phyloP scores from a whole-genome alignment of 2,797 vertebrate genomes.

The Balearica regulorum region DNA sequence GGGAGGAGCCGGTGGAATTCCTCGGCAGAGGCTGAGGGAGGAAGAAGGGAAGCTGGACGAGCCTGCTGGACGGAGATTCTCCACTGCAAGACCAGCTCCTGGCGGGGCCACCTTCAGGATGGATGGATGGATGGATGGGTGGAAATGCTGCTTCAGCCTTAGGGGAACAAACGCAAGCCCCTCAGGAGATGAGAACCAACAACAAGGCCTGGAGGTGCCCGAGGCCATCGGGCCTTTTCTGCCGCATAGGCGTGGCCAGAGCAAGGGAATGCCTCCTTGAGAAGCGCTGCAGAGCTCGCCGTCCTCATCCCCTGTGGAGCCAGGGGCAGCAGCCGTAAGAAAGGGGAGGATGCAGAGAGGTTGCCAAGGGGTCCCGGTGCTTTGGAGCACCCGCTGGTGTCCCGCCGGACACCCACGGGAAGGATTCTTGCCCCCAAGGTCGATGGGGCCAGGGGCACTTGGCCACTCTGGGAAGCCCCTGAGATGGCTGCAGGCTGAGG shows the following conservation, averaged over 20 bases:
- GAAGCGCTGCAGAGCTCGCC: neutral
- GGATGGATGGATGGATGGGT: neutral
- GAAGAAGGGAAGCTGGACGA: neutral
- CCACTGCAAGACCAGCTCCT: neutral
- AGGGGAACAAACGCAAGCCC: neutral
- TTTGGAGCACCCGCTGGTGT: no score
- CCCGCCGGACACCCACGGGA: no score
- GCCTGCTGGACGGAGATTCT: neutral
- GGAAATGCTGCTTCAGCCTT: neutral
- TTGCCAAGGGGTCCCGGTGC: neutral
- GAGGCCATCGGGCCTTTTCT: neutral
- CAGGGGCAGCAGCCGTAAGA: neutral
- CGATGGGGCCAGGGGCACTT: accelerated
- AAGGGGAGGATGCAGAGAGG: neutral
- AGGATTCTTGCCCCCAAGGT: no score
- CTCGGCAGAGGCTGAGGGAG: neutral
- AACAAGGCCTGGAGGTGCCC: neutral
- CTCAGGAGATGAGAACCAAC: neutral
- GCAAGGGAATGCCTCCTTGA: neutral
- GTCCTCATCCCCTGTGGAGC: neutral
- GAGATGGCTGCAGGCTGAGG: neutral
- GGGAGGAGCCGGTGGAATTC: no score
- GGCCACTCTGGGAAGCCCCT: neutral
- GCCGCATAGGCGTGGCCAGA: neutral
- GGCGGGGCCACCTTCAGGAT: neutral